phyloP scores from a whole-genome alignment of 2,888 invertebrate genomes.

The Pheosia tremula region DNA sequence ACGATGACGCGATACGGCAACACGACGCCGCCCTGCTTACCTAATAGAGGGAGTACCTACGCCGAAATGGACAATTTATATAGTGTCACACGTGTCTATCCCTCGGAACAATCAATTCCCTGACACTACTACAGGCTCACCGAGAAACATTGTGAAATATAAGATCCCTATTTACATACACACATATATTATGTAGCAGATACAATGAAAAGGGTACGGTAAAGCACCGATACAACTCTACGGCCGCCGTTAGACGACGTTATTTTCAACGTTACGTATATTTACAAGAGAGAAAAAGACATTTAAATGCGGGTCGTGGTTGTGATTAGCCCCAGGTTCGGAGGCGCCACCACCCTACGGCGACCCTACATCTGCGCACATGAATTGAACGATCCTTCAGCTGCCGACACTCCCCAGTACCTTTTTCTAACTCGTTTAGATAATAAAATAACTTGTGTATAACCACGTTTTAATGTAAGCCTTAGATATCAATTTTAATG shows the following conservation, averaged over 20 bases:
- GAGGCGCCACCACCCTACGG: slow-evolving; percentile 51
- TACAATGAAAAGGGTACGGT: slow-evolving; percentile 55
- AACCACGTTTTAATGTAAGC: slow-evolving; percentile 28
- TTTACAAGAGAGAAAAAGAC: slow-evolving; percentile 66
- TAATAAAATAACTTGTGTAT: slow-evolving; percentile 38
- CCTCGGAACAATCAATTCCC: slow-evolving; percentile 66
- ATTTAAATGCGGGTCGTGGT: slow-evolving; percentile 77
- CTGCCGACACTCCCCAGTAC: slow-evolving; percentile 50
- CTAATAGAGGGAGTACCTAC: slow-evolving; percentile 58
- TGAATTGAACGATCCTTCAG: slow-evolving; percentile 55
- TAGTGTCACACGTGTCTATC: slow-evolving; percentile 66
- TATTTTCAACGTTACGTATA: slow-evolving; percentile 58
- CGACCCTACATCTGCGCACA: slow-evolving; percentile 57
- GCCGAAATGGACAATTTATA: slow-evolving; percentile 75
- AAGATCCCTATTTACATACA: slow-evolving; percentile 66
- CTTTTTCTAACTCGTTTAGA: slow-evolving; percentile 45
- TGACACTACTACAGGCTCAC: slow-evolving; percentile 31
- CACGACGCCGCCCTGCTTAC: slow-evolving; percentile 62
- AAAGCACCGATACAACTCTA: slow-evolving; percentile 33
- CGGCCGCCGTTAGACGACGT: slow-evolving; percentile 48
- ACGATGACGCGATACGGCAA: slow-evolving; percentile 74
- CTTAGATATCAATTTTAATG: slow-evolving; percentile 31
- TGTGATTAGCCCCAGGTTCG: slow-evolving; percentile 73
- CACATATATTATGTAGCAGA: slow-evolving; percentile 10
- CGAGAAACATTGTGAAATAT: slow-evolving; percentile 68